Base-by-base conservation (phyloP, 2,113 vertebrate species). In the Leptodactylus fuscus region DNA sequence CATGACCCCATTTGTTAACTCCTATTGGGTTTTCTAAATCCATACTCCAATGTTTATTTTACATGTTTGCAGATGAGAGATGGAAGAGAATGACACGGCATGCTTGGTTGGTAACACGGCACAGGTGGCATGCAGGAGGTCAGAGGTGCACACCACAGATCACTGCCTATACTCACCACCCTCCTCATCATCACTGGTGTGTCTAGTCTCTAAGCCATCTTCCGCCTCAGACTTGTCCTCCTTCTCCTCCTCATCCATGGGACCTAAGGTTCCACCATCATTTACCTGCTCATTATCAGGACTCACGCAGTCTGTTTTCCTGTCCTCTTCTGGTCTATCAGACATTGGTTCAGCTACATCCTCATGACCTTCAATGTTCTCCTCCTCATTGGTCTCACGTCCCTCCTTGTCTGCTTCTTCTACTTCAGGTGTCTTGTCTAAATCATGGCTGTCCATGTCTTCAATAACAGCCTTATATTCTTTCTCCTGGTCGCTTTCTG, bases 101-200 rank as follows among this genome's bases (percentile, higher is more conserved):
- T 69, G 88, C 88, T 81, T 75, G 55, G 58, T 69, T 69, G 49
- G 24, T 51, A 36, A 36, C 41, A 51, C n/a, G 7, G 18, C 27
- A 76, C n/a, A 20, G 41, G 65, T 18, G 49, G 65, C 84, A 86
- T 86, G 84, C 84, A n/a, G 24, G 44, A 62, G 36, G 27, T n/a
- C n/a, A n/a, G n/a, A n/a, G n/a, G n/a, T 18, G 10, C 15, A 67
- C 53, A n/a, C 9, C 32, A 16, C 84, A 60, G 48, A 15, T 81
- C 49, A 73, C n/a, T 10, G 87, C 24, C 83, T 18, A 8, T 88
- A 96, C 97, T 97, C 91, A 97, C 95, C 96, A 81, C 87, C 92
- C 84, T 58, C 88, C 29, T 83, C 4, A 0, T 83, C 4, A 0
- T 89, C 88, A 22, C 51, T 49, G 78, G 62, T 8, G 71, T 11